Evolutionary conservation across 2,797 vertebrate genomes (phyloP), one percentile per base, ranked within the genome.

Genomic region (Mallotus villosus): DNA sequence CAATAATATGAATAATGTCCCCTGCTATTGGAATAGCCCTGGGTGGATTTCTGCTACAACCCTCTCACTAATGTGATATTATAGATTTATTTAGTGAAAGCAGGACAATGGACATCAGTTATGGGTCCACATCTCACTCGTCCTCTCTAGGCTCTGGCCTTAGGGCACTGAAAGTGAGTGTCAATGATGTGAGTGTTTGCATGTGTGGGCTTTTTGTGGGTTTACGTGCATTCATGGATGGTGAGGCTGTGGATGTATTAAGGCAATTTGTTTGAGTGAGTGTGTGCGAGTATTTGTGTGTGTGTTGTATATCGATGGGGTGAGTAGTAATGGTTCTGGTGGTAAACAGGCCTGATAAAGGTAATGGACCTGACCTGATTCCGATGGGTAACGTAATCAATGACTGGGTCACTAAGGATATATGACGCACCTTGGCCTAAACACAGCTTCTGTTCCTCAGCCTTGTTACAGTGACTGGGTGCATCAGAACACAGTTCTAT

Each of bases 331-430:
- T 62, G 37, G 63, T 76, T 76, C 67, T 70, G 70, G 46, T 63
- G 70, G 84, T 74, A 75, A 80, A 83, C 74, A 70, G 67, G 83
- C 55, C 68, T 72, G 66, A 82, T 81, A 41, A 82, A 82, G 82
- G 79, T 71, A 79, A 80, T 84, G 69, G 63, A 61, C 51, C 24
- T 37, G 68, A 74, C 60, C 71, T 27, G 4, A 55, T 82, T 53
- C 67, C 78, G 81, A 82, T 73, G 53, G 14, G 68, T 70, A 49
- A 68, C 68, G 63, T 78, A 74, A 82, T 71, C 74, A 73, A 70
- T 49, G 1, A 65, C 59, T 5, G 72, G 75, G 68, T 68, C 61
- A 25, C 64, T n/a, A 46, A 55, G 69, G 72, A 66, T 22, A 72
- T 24, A 69, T 66, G n/a, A 82, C 82, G 51, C 67, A 70, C 41